Evolutionary conservation across 2,797 vertebrate species (phyloP).

Genomic region (Amphiprion clarkii): DNA sequence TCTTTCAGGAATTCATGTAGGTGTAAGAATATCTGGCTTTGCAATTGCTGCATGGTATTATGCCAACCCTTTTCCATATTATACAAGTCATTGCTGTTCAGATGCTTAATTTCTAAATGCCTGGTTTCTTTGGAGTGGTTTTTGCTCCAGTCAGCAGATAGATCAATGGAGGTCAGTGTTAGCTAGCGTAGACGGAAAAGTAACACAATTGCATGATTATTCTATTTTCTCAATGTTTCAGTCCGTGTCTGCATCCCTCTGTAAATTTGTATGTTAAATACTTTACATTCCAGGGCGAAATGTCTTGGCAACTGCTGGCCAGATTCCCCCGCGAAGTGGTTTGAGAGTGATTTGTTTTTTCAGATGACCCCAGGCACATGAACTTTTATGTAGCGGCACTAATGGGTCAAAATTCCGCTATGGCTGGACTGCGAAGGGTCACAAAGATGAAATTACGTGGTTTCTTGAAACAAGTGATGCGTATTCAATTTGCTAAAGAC

Average conservation of each 20-base stretch:
- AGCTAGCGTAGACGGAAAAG: slow-evolving; percentile 12
- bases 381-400: background rate
- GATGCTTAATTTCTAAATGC: too few relatives aligned
- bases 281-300: background rate
- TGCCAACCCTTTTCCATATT: slow-evolving; percentile 20
- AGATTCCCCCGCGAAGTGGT: slow-evolving; percentile 7
- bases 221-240: background rate
- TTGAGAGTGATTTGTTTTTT: slow-evolving; percentile 2
- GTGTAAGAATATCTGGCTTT: background rate
- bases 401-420: background rate
- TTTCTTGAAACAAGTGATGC: background rate
- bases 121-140: background rate
- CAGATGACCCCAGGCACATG: background rate
- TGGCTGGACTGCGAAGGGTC: background rate
- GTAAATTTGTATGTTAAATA: slow-evolving; percentile 1
- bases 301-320: background rate
- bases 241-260: background rate
- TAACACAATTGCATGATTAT: slow-evolving; percentile 3
- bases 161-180: slow-evolving; percentile 1
- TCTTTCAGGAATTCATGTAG: slow-evolving; percentile 61
- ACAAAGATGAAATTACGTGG: slow-evolving; percentile 4
- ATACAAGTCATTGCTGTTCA: too few relatives aligned
- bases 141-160: slow-evolving; percentile 14
- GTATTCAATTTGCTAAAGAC: background rate
- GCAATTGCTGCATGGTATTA: background rate